Evolutionary conservation across 2,888 invertebrate species (phyloP), one percentile per base, ranked within the genome.

Genomic region (Seira musarum): DNA sequence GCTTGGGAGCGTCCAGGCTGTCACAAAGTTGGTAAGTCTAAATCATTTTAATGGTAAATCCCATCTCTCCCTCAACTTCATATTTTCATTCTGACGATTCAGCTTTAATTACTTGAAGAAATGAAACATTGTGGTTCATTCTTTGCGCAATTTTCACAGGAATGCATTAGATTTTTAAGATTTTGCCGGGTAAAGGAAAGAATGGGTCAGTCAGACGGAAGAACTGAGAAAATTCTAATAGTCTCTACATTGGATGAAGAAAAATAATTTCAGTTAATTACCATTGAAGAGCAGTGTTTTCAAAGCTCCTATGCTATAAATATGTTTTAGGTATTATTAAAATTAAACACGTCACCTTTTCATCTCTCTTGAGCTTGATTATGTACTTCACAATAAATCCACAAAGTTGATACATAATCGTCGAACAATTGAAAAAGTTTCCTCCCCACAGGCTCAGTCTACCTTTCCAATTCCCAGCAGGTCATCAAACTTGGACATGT

Each of bases 1-100:
- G 88, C 91, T 64, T 94, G 94, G 94, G 91, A 93, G 84, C 92
- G 92, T 87, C 94, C 94, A 21, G 95, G 95, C 70, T 95, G 95
- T 87, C 94, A 95, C 88, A 93, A 92, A 91, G 93, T 94, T 85
- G 95, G 95, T 92, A 89, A 89, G 92, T 90, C 30, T 1, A 53
- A 53, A 53, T 53, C 13, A 53, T 53, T 53, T 53, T 53, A 53
- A 53, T 53, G 53, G 53, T 53, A 53, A 53, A 53, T 53, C 53
- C 53, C 53, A 53, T 17, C 17, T 53, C 53, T 8, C 3, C 17
- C 25, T 61, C 24, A 24, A 10, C 2, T 46, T 19, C 24, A 30
- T 21, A 40, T 30, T 30, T 30, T 30, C 30, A 2, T 21, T 19
- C 49, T 17, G 30, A 49, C 1, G 17, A 17, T 19, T 15, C 24